Base-by-base conservation (phyloP, 2,888 invertebrate genomes). In the Furcula furcula region DNA sequence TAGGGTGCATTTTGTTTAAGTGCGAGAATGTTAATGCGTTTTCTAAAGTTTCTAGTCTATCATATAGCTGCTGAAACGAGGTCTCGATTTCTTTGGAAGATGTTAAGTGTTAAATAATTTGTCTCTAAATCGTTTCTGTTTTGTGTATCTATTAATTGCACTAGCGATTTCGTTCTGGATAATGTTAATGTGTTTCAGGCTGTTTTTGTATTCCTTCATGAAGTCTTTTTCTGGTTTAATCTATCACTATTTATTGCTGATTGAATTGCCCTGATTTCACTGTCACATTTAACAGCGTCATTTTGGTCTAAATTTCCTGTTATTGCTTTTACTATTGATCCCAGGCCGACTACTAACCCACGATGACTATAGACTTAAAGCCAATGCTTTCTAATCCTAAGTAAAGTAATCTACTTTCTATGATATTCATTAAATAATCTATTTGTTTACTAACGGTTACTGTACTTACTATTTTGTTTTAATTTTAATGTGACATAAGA, bases 331-430 rank as follows among this genome's bases (percentile, higher is more conserved):
- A 47, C 21, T 35, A 47, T 9, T 9, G 39, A 29, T 1, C 47
- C 45, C 37, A 50, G 22, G 0, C 34, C 48, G 7, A 46, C 31
- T 26, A 46, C 41, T 28, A 44, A n/a, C n/a, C 41, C 44, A 16
- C 16, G 6, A 16, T 16, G 42, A 32, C 14, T 38, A 31, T 0
- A 10, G 4, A 25, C 26, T 5, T 25, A 4, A 16, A 16, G 16
- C 16, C 15, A 29, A 37, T 0, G 34, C 46, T 36, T 18, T 43
- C 35, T 29, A 53, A 33, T 2, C 46, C 46, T 46, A 48, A 34
- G 33, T 40, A 43, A 3, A 32, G 9, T 36, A 48, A 16, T n/a
- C 40, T 51, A 51, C 34, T 49, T 34, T 51, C 46, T 39, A 49
- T 39, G 0, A 13, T 51, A 19, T 54, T 31, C 18, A 45, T 42